Conservation (phyloP, 2,113 vertebrate species). For the Saguinus midas region DNA sequence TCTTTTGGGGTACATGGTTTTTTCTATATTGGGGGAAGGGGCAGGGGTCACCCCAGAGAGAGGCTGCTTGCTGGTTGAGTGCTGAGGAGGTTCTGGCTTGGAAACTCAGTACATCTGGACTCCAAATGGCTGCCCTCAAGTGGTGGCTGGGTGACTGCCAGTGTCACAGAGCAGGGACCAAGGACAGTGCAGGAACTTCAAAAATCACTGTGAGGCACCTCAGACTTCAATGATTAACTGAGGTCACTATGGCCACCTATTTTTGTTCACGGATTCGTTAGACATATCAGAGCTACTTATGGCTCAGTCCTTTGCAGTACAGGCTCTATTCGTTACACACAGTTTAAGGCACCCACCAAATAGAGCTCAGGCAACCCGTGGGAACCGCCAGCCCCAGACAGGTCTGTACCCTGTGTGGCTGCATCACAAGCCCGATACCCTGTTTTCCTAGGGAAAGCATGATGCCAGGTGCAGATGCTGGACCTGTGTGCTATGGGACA, state of each 20-base stretch:
- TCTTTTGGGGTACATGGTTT: neutral
- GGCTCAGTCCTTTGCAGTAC: neutral
- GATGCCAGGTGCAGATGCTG: neutral
- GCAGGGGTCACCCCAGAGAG: neutral
- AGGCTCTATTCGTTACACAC: neutral
- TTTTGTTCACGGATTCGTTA: neutral
- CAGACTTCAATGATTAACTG: neutral
- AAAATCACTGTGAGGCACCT: neutral
- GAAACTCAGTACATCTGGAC: neutral
- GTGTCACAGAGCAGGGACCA: neutral
- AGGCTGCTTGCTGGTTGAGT: neutral
- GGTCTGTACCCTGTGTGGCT: neutral
- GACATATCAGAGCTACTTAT: neutral
- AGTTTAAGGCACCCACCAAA: neutral
- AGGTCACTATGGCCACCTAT: neutral
- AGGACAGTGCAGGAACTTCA: neutral
- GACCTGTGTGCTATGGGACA: neutral
- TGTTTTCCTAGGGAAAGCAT: neutral
- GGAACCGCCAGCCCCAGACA: neutral
- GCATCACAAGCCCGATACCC: neutral
- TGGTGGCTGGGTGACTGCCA: neutral
- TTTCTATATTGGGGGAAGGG: neutral
- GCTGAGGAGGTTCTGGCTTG: neutral
- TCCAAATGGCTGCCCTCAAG: neutral
- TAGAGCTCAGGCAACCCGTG: neutral